Evolutionary conservation across 2,888 invertebrate species (phyloP).

Genomic region (Latheticus oryzae): DNA sequence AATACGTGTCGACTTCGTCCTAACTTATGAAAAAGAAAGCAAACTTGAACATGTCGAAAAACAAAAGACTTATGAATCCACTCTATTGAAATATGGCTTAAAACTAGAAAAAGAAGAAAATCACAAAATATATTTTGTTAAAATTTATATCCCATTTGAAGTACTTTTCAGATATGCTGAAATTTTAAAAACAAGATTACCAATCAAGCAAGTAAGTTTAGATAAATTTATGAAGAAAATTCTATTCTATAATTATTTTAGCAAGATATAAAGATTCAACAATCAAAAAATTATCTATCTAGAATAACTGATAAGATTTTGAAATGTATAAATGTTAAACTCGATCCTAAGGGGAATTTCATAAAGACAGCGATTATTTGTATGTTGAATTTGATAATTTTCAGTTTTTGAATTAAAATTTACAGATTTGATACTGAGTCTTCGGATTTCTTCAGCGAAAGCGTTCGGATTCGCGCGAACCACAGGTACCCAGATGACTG

Average conservation of each 20-base stretch:
- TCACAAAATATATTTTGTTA: conserved; percentile 75
- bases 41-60: conserved; percentile 63
- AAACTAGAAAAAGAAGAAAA: conserved; percentile 72
- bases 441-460: conserved; percentile 76
- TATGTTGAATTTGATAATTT: no score
- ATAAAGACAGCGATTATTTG: no score
- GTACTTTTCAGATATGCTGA: conserved; percentile 80
- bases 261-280: conserved; percentile 48
- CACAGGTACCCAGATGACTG: no score
- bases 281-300: no score
- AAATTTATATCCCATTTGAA: conserved; percentile 79
- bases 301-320: conserved; percentile 65
- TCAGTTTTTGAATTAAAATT: not conserved
- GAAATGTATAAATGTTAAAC: conserved; percentile 67
- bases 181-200: conserved; percentile 81
- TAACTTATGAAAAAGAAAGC: conserved; percentile 68
- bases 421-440: conserved; percentile 74
- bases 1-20: conserved; percentile 71
- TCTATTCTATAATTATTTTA: no score
- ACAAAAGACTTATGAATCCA: conserved; percentile 71
- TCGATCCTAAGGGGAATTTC: conserved; percentile 72
- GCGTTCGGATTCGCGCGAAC: conserved; percentile 73
- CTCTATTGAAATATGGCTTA: conserved; percentile 72
- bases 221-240: no score
- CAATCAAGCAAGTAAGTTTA: conserved; percentile 77